Conservation (phyloP, 2,113 vertebrate species). For the Delphinapterus leucas region DNA sequence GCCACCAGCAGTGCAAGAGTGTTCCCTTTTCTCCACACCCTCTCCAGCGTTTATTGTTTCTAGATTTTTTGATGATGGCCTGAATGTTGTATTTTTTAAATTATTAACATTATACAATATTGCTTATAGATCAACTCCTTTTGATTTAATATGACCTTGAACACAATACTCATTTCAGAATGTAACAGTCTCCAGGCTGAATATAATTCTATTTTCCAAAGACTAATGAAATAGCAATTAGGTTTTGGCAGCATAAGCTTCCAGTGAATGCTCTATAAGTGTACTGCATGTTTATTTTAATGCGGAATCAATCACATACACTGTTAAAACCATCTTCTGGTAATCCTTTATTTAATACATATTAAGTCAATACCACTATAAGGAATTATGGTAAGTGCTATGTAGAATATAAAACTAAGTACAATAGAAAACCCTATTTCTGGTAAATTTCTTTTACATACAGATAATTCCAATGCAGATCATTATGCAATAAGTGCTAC, state of each 20-base stretch:
- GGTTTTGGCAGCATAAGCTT: neutral
- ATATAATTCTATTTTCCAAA: conserved; percentile 36
- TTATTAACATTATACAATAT: conserved; percentile 9
- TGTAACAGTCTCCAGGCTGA: neutral
- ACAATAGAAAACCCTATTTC: neutral
- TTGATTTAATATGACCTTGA: conserved; percentile 4
- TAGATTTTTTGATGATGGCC: too few relatives aligned
- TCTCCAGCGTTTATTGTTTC: too few relatives aligned
- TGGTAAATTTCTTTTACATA: conserved; percentile 26
- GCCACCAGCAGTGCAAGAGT: too few relatives aligned
- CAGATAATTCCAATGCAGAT: neutral
- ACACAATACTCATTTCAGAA: conserved; percentile 40
- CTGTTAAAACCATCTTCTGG: neutral
- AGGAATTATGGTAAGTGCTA: conserved; percentile 16
- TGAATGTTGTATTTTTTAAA: neutral
- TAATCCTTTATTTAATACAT: conserved; percentile 33
- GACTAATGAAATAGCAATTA: conserved; percentile 35
- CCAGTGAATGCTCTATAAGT: neutral
- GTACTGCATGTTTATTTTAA: neutral
- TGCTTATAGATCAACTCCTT: neutral
- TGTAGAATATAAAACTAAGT: neutral
- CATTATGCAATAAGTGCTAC: neutral
- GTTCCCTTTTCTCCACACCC: too few relatives aligned
- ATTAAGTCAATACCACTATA: conserved; percentile 9
- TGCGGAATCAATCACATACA: neutral